Base-by-base conservation (phyloP, 1,140 invertebrate genomes). In the Lepidotrigona ventralis region DNA sequence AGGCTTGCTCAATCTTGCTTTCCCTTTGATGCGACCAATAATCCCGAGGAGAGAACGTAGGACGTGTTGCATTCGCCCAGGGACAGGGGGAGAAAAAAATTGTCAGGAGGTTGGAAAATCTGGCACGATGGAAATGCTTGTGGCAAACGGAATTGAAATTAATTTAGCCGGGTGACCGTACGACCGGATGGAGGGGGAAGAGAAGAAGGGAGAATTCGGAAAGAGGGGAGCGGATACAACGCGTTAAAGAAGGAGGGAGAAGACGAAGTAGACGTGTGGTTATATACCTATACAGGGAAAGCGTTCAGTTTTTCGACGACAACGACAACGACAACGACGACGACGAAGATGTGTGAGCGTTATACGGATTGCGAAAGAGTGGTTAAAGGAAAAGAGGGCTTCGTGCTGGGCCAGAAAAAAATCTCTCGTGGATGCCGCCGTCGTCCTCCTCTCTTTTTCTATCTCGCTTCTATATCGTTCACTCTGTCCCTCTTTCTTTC, bases 101-200 rank as follows among this genome's bases (percentile, higher is more conserved):
- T 51, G 68, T 56, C 76, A 29, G 53, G 8, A 39, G 19, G 51
- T 11, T 15, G 53, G 54, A 63, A 56, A 75, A 81, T 73, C 71
- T 26, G 75, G 29, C 29, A 29, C 21, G 75, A 46, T 56, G 63
- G 64, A 71, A 56, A 58, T 72, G 79, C 53, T 70, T 75, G 77
- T 64, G 69, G 79, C 73, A 76, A 72, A 79, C 64, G 82, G 79
- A 87, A 89, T 91, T 89, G 88, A 90, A 90, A 90, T 86, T 89
- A 91, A 90, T 91, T 91, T 90, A 90, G 90, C 87, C 84, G 39
- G 53, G 17, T 54, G 53, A 19, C 29, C 54, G 26, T 77, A 60
- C 64, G 73, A 53, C 54, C 66, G 12, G 26, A 11, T 11, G 14
- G 71, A 21, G 54, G 9, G 60, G 75, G 5, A 60, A 75, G 21